Evolutionary conservation across 1,140 invertebrate species (phyloP).

Genomic region (Camponotus floridanus): DNA sequence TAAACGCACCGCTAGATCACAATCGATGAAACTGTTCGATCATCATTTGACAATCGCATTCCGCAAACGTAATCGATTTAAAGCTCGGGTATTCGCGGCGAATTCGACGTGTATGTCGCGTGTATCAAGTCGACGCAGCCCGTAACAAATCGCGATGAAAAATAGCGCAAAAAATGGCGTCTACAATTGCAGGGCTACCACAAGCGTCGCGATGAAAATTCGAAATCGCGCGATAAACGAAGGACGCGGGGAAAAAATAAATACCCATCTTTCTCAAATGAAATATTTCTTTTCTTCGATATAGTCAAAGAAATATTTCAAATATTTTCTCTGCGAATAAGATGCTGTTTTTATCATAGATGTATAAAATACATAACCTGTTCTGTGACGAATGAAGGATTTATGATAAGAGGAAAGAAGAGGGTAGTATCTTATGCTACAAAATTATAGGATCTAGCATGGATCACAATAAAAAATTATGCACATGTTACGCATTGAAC

Average conservation of each 20-base stretch:
- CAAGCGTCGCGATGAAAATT: constrained; percentile 16
- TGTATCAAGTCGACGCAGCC: constrained; percentile 36
- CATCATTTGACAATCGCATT: not conserved
- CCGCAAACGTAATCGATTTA: not conserved
- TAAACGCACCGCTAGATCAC: not conserved
- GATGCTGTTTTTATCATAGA: no score
- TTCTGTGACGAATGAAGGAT: no score
- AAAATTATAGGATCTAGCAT: no score
- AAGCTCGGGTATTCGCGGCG: not conserved
- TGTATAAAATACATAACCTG: no score
- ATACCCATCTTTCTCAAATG: not conserved
- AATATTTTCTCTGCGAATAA: no score
- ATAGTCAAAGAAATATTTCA: no score
- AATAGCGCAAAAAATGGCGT: constrained; percentile 44
- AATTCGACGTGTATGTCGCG: constrained; percentile 12
- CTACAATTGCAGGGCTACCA: constrained; percentile 50
- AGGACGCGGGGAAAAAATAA: not conserved
- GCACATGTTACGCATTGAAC: no score
- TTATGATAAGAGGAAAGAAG: no score
- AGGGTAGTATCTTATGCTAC: no score
- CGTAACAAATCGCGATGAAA: constrained; percentile 18
- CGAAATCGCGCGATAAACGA: not conserved
- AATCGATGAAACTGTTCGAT: not conserved
- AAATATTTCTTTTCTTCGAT: no score
- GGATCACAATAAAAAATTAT: no score